phyloP scores from a whole-genome alignment of 2,113 vertebrate species.

The Entosphenus tridentatus region DNA sequence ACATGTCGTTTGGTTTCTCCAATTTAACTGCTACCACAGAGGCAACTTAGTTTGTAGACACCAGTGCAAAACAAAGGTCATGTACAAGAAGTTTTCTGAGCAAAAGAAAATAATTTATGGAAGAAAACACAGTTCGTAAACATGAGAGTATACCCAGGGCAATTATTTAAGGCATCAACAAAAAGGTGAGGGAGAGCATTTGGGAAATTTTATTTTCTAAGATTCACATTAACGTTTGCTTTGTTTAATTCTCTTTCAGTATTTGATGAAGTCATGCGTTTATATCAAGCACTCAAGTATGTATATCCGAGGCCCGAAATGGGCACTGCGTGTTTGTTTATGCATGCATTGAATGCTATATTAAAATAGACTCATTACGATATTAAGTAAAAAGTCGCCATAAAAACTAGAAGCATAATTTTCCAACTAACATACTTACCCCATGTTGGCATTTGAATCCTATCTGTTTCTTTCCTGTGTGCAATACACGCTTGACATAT shows the following conservation, averaged over 20 bases:
- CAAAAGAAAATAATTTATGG: background rate
- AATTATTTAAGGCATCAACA: background rate
- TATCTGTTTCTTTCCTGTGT: too few relatives aligned
- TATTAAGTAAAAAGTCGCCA: background rate
- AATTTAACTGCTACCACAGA: too few relatives aligned
- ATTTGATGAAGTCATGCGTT: background rate
- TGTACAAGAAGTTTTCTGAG: background rate
- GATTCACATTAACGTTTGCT: background rate
- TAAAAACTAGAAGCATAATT: background rate
- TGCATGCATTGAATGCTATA: background rate
- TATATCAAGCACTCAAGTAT: conserved; percentile 1
- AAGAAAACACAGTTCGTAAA: background rate
- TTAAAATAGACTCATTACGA: background rate
- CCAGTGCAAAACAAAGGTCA: too few relatives aligned
- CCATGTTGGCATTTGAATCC: background rate
- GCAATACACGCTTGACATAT: too few relatives aligned
- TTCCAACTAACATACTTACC: background rate
- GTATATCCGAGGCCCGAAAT: background rate
- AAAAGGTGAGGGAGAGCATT: background rate
- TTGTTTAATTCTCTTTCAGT: background rate
- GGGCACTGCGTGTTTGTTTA: background rate
- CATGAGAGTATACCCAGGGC: background rate
- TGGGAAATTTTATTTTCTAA: background rate
- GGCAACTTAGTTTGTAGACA: too few relatives aligned
- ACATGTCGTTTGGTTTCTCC: too few relatives aligned